Base-by-base conservation (phyloP, 2,797 vertebrate species). In the Decapterus maruadsi region DNA sequence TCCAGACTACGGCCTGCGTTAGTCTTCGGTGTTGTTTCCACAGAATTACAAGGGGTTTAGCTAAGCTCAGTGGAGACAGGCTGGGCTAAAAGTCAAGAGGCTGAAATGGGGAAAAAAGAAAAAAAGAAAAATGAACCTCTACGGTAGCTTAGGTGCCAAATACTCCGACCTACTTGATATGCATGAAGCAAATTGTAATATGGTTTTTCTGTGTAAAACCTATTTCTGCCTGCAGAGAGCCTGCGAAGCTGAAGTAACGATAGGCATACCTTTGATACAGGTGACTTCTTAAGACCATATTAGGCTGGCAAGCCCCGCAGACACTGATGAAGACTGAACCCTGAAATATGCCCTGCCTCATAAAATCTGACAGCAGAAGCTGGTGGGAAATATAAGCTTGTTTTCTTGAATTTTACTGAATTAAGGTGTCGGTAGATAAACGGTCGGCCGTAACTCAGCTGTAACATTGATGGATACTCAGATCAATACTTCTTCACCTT, bases 31-130 rank as follows among this genome's bases (percentile, higher is more conserved):
- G 53, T 76, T 77, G 3, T 65, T 82, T 62, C 43, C 48, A 57
- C 57, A 46, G 59, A 87, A 80, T 83, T 88, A 90, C 74, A 84
- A 83, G 72, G 62, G 73, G 36, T 71, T 91, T 86, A 87, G 66
- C 62, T 75, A 29, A 81, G 63, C 69, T 84, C 72, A 65, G 10
- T 54, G 56, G 68, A 72, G 45, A 79, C 63, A 17, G 68, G 58
- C 46, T 60, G 40, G 73, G 59, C 55, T 60, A 68, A 77, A 82
- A 78, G 64, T 87, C 71, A 76, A 64, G 71, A 64, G 60, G 67
- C 56, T 82, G 62, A 61, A 83, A 56, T 65, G 31, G 3, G 31
- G 31, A 38, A 40, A 62, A 13, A 31, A 46, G 40, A 43, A 20
- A 61, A 34, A 60, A 59, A 26, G 42, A 64, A 42, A 62, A 31